Evolutionary conservation across 2,888 invertebrate genomes (phyloP).

Genomic region (Taenaris catops): DNA sequence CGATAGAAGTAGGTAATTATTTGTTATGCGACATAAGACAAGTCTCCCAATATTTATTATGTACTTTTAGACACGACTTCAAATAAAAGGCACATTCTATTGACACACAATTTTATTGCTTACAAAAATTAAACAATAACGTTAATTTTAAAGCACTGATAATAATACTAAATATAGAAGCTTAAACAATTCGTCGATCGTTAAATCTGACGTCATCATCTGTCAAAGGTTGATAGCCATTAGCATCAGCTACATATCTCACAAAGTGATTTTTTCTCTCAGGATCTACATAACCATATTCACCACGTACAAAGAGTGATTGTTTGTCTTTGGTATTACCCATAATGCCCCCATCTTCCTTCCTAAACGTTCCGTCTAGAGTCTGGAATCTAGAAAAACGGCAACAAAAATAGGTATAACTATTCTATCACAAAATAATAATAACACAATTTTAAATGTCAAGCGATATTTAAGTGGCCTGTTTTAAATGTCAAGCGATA

Average conservation of each 20-base stretch:
- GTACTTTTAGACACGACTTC: no score
- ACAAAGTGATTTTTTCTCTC: conserved; percentile 57
- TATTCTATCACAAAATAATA: no score
- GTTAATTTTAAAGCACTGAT: no score
- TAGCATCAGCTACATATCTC: conserved; percentile 80
- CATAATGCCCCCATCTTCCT: conserved; percentile 64
- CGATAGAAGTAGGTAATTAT: no score
- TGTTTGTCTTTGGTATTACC: conserved; percentile 31
- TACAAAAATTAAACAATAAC: conserved; percentile 2
- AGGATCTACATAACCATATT: conserved; percentile 76
- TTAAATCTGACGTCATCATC: conserved; percentile 51
- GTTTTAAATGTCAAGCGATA: no score
- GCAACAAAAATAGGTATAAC: no score
- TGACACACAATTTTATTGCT: conserved; percentile 1
- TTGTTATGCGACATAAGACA: no score
- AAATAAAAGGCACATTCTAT: no score
- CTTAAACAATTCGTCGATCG: conserved; percentile 58
- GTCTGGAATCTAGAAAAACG: conserved; percentile 59
- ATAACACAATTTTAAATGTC: no score
- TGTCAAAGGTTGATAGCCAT: conserved; percentile 64
- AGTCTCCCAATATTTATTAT: no score
- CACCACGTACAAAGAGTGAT: conserved; percentile 50
- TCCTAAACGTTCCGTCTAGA: conserved; percentile 70
- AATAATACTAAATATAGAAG: no score
- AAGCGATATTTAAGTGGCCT: no score